Evolutionary conservation across 2,888 invertebrate species (phyloP).

Genomic region (Leptinotarsa haldemani): DNA sequence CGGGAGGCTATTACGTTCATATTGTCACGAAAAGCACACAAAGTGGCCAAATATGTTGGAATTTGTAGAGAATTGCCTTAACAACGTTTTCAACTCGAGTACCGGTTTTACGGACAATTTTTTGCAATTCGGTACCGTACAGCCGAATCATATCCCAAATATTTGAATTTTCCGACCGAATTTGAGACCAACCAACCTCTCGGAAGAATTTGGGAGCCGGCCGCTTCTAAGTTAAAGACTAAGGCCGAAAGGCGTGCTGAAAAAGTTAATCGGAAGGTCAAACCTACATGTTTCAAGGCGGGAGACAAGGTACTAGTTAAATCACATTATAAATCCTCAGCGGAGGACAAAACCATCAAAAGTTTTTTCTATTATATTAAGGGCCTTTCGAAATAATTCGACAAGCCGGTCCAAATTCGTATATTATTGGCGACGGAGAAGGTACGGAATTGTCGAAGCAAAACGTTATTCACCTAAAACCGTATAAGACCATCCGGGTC

Average conservation of each 20-base stretch:
- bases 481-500: constrained; percentile 1
- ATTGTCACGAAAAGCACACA: constrained; percentile 21
- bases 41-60: constrained; percentile 3
- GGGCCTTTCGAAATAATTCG: not conserved
- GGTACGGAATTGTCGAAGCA: not conserved
- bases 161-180: not conserved
- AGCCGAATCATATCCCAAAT: not conserved
- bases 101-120: too few relatives aligned
- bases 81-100: too few relatives aligned
- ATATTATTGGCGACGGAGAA: not conserved
- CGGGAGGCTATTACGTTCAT: constrained; percentile 6
- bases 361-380: constrained; percentile 25
- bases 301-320: constrained; percentile 21
- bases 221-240: not conserved
- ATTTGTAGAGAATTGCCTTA: not conserved
- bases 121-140: too few relatives aligned
- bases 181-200: not conserved
- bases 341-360: constrained; percentile 18
- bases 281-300: not conserved
- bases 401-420: not conserved
- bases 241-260: not conserved
- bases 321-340: constrained; percentile 6
- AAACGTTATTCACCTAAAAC: constrained; percentile 18
- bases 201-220: not conserved
- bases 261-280: not conserved